Percentiles rank a stretch among this genome's conserved stretches.
phyloP scores from a whole-genome alignment of 2,797 vertebrate species.

The Pseudochaenichthys georgianus region DNA sequence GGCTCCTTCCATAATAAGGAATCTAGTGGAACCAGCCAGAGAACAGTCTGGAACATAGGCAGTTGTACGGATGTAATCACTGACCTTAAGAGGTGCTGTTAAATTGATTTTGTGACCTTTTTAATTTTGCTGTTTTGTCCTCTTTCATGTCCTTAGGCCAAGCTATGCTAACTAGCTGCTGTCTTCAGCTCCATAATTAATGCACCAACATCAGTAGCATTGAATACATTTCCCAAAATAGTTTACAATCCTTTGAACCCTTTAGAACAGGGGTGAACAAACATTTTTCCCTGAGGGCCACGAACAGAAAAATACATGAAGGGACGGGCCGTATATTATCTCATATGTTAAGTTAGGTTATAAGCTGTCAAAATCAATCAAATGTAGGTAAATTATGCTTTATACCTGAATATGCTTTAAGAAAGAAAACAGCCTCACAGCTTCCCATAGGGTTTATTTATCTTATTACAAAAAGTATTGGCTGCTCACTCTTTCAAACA shows the following conservation, averaged over 20 bases:
- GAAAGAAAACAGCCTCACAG: no score
- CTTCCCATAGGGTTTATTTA: no score
- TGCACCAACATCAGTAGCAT: neutral
- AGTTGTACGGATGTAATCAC: neutral
- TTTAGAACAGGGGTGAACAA: neutral
- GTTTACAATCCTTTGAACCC: neutral
- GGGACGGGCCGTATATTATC: no score
- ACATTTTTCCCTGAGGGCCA: no score
- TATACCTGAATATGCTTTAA: no score
- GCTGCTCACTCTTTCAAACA: no score
- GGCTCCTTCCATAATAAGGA: neutral
- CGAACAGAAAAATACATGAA: no score
- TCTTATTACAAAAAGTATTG: no score
- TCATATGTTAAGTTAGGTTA: no score
- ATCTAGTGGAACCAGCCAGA: neutral
- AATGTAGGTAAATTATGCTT: no score
- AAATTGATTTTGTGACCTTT: neutral
- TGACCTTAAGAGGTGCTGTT: neutral
- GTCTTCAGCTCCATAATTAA: neutral
- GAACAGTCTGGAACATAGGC: neutral
- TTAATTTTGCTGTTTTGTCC: neutral
- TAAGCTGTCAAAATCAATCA: no score
- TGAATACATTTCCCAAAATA: neutral
- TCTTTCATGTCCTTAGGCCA: conserved; percentile 6
- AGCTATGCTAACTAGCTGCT: neutral